Evolutionary conservation across 2,888 invertebrate genomes (phyloP), one percentile per base, ranked within the genome.

Genomic region (Ophion slaviceki): DNA sequence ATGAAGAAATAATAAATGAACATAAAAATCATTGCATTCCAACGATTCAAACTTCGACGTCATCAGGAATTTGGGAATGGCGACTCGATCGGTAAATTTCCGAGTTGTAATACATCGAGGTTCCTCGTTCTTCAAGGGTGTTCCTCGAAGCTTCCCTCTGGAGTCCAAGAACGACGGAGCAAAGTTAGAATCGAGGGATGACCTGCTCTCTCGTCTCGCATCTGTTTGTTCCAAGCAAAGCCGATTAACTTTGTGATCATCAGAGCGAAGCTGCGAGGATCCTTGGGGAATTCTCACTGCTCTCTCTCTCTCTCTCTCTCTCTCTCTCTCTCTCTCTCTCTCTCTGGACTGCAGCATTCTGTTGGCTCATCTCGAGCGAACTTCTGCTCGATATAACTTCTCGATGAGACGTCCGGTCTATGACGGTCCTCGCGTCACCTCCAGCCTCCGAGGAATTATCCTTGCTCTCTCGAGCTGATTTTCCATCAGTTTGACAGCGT

Each of bases 161-260:
- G 24, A 20, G n/a, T 45, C 40, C 8, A 40, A 36, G 20, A 14
- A 45, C 32, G 47, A 61, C 4, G 45, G 59, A 67, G 67, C n/a
- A 10, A 71, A 53, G 28, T 72, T 32, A 57, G 11, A 67, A 62
- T 10, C 8, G 68, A 47, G n/a, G 28, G 24, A 53, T 59, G 59
- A 28, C 28, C 67, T 47, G 57, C 64, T 67, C 59, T 67, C 59
- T 24, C 28, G 20, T 61, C 45, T 45, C 32, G 20, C 75, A 66
- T 82, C 59, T 82, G 79, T 85, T 85, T 82, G 82, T 85, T 64
- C 71, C 71, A 76, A 79, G 79, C 24, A 80, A 85, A 85, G 85
- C 85, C 82, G 85, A 85, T 85, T 82, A 85, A 79, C 32, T 79
- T 40, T 40, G 74, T 68, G 70, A 68, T 67, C 36, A 53, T 64